Evolutionary conservation across 2,113 vertebrate genomes (phyloP), one percentile per base, ranked within the genome.

Genomic region (Jacana jacana): DNA sequence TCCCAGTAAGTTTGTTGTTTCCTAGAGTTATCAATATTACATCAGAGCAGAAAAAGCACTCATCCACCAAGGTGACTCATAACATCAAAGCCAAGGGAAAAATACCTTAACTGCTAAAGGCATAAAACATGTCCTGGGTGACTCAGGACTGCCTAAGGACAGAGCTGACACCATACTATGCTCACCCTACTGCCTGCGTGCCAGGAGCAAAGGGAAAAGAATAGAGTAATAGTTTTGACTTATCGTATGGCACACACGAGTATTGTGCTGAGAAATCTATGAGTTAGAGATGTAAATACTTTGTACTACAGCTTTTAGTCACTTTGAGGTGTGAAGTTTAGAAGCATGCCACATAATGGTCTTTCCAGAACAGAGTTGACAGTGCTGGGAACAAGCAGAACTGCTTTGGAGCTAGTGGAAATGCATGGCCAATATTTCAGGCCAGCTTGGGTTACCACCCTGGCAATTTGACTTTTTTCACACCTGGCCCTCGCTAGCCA

Each of bases 71-170:
- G 37, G 49, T 96, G 89, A 90, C 64, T 91, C 81, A 79, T 10
- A 88, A 79, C 60, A 70, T 22, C 7, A 4, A 68, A 83, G 93
- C 68, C 77, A 82, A 88, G 54, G 72, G 73, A 91, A 85, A 93
- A 94, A 91, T 95, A 51, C 64, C 48, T 81, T 83, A 93, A 68
- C 83, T 96, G 86, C 92, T 51, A 64, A 93, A 83, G 93, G 84
- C 84, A 61, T 44, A 69, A 65, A 82, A 58, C 71, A 14, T 9
- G 66, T 80, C 54, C 61, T 92, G 75, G 89, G 79, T 96, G 97
- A 98, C 86, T 97, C 95, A 96, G 95, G 91, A 69, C 18, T 87
- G 96, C 92, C 89, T 77, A 48, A 88, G 91, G 75, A 72, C 88
- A 88, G 63, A 82, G 46, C 84, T 23, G 61, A 70, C 83, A 66